phyloP scores from a whole-genome alignment of 2,888 invertebrate genomes.

The Lasioglossum pauxillum region DNA sequence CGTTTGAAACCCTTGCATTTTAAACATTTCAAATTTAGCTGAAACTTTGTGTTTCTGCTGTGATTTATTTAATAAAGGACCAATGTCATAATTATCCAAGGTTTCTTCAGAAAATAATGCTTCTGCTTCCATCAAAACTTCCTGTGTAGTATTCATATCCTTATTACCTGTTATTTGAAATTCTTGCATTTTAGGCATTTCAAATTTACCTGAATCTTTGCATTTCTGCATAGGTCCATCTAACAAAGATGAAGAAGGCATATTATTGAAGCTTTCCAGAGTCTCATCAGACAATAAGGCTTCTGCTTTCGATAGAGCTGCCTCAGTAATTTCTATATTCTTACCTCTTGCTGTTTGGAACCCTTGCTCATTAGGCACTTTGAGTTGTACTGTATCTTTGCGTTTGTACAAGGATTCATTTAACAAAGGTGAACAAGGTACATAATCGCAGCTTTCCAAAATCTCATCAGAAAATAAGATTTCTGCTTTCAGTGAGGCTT shows the following conservation, averaged over 20 bases:
- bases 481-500: neutral
- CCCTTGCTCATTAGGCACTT: neutral
- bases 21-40: neutral
- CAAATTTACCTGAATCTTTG: neutral
- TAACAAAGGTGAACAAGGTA: neutral
- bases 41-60: slow-evolving; percentile 45
- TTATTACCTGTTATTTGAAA: slow-evolving; percentile 27
- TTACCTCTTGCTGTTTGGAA: slow-evolving; percentile 35
- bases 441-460: neutral
- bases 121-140: slow-evolving; percentile 31
- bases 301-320: slow-evolving; percentile 32
- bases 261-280: neutral
- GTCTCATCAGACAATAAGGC: neutral
- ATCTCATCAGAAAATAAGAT: neutral
- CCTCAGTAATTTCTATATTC: slow-evolving; percentile 17
- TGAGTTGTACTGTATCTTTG: neutral
- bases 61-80: neutral
- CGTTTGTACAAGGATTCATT: neutral
- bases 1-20: neutral
- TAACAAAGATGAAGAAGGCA: neutral
- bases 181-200: neutral
- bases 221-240: neutral
- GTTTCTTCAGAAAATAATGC: slow-evolving; percentile 8
- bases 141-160: slow-evolving; percentile 11
- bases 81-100: neutral